phyloP scores from a whole-genome alignment of 2,113 vertebrate species.

The Tenrec ecaudatus region DNA sequence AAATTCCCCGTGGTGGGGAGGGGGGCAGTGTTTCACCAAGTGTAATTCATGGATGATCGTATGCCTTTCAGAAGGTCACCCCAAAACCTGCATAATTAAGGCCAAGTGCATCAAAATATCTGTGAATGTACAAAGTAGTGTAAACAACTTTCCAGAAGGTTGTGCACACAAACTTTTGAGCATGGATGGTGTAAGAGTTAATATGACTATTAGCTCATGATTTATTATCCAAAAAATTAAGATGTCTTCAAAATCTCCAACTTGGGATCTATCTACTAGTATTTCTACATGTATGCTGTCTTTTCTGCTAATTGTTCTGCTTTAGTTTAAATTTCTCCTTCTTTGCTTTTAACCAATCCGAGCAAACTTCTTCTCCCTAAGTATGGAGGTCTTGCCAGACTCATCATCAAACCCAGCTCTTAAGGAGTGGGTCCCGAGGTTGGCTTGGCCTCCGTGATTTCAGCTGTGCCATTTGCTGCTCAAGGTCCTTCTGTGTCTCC shows the following conservation, averaged over 20 bases:
- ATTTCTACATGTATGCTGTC: neutral
- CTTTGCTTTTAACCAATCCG: neutral
- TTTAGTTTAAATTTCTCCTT: neutral
- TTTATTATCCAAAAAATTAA: neutral
- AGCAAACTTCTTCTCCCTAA: neutral
- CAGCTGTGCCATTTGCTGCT: neutral
- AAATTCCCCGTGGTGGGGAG: neutral
- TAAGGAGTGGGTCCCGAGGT: neutral
- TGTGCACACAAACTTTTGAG: neutral
- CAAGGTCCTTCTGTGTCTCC: neutral
- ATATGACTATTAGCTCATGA: neutral
- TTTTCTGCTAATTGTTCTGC: neutral
- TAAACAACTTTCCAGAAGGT: neutral
- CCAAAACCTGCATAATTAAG: neutral
- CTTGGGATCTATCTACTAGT: neutral
- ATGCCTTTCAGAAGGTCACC: neutral
- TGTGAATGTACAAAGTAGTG: neutral
- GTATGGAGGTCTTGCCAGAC: neutral
- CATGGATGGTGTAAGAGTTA: neutral
- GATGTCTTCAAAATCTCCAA: neutral
- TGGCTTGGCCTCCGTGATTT: neutral
- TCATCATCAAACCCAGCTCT: neutral
- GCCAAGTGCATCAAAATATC: neutral
- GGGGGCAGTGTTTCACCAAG: slow-evolving; percentile 16
- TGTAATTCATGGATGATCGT: neutral